A percentile compares a stretch with the other conserved stretches of the same genome.
phyloP scores from a whole-genome alignment of 2,113 vertebrate species.

The Tenebrosternarchus preto region DNA sequence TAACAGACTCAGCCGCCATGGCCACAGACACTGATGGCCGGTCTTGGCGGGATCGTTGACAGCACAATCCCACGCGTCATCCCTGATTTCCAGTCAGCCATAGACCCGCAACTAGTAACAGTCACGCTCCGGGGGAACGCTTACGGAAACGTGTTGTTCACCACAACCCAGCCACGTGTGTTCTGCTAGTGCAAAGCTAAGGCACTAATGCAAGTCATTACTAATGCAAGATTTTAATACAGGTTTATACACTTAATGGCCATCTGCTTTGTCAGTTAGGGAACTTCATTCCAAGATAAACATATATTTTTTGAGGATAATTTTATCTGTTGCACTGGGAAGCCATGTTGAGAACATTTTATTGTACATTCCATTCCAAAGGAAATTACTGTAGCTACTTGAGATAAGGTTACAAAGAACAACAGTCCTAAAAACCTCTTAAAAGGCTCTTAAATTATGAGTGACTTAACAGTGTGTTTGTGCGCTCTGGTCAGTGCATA shows the following conservation, averaged over 20 bases:
- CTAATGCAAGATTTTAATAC: background rate
- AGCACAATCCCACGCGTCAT: background rate
- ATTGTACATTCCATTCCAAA: slow-evolving; percentile 1
- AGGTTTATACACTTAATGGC: background rate
- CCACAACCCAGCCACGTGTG: background rate
- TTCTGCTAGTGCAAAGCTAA: background rate
- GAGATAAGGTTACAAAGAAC: slow-evolving; percentile 24
- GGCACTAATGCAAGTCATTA: background rate
- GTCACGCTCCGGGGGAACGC: background rate
- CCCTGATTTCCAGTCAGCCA: slow-evolving; percentile 29
- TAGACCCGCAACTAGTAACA: slow-evolving; percentile 14
- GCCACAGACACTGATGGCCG: too few species aligned
- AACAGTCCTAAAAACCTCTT: slow-evolving; percentile 3
- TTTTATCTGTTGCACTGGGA: background rate
- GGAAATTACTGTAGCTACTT: slow-evolving; percentile 3
- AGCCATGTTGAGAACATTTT: background rate
- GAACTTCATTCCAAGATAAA: background rate
- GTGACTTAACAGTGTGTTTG: slow-evolving; percentile 1
- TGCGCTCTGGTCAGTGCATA: background rate
- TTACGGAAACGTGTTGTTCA: background rate
- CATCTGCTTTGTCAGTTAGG: background rate
- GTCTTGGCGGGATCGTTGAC: background rate
- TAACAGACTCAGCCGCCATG: background rate
- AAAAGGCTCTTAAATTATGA: background rate
- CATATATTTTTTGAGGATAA: background rate